Percentiles rank a stretch among this genome's conserved stretches.
Conservation (phyloP, 2,797 vertebrate genomes). For the Arremon brunneinucha region DNA sequence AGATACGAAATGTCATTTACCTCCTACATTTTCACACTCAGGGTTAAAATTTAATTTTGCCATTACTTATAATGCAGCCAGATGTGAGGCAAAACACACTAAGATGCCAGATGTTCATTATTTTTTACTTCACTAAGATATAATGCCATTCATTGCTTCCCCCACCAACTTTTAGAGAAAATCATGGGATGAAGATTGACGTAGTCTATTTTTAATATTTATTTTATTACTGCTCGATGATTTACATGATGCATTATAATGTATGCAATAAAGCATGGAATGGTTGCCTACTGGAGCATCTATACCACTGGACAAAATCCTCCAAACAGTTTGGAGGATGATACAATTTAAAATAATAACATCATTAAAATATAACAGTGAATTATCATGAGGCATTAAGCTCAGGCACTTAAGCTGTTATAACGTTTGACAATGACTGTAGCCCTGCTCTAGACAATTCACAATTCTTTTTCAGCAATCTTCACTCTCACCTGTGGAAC, state of each 20-base stretch:
- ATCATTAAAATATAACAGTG: background rate
- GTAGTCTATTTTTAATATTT: background rate
- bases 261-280: slow-evolving; percentile 61
- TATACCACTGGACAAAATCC: background rate
- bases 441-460: background rate
- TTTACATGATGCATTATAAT: slow-evolving; percentile 43
- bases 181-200: background rate
- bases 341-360: slow-evolving; percentile 12
- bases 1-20: background rate
- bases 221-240: slow-evolving; percentile 25
- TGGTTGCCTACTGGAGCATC: slow-evolving; percentile 42
- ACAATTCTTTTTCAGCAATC: background rate
- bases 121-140: background rate
- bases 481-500: slow-evolving; percentile 84
- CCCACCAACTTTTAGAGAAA: background rate
- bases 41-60: background rate
- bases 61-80: background rate
- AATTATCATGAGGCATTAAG: slow-evolving; percentile 18
- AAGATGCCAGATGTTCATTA: background rate
- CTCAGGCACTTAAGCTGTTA: slow-evolving; percentile 61
- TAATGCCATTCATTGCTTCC: background rate
- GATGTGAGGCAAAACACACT: background rate
- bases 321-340: background rate
- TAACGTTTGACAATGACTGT: background rate
- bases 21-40: background rate